Evolutionary conservation across 2,888 invertebrate species (phyloP).

Genomic region (Drosophila parthenogenetica): DNA sequence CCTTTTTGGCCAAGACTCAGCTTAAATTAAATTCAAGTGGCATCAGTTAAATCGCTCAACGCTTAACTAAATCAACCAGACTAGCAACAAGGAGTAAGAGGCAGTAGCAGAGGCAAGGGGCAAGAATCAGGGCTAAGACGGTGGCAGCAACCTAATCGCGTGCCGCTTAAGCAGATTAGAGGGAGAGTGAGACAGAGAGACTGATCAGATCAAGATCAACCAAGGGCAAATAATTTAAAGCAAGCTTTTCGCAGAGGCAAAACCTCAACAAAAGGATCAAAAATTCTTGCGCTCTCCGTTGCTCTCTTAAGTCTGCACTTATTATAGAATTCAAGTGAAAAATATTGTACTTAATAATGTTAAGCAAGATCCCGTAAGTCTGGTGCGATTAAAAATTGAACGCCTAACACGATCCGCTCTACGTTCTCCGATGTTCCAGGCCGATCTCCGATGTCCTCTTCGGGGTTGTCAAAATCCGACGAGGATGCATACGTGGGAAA

Average conservation of each 20-base stretch:
- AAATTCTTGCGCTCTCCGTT: constrained; percentile 5
- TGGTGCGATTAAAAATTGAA: constrained; percentile 72
- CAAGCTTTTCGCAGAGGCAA: constrained; percentile 71
- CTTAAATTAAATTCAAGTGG: constrained; percentile 72
- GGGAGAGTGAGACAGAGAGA: constrained; percentile 11
- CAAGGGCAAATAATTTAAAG: constrained; percentile 65
- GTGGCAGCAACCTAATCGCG: constrained; percentile 56
- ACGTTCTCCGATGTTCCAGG: background rate
- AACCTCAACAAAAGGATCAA: constrained; percentile 60
- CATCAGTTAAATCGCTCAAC: constrained; percentile 55
- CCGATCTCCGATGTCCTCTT: constrained; percentile 17
- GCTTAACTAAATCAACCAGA: constrained; percentile 39
- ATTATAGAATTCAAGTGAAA: constrained; percentile 64
- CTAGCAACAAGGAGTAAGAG: constrained; percentile 1
- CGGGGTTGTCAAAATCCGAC: constrained; percentile 36
- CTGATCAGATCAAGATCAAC: constrained; percentile 47
- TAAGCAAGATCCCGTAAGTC: constrained; percentile 78
- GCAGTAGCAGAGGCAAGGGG: constrained; percentile 7
- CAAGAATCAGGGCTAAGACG: background rate
- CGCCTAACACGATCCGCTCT: constrained; percentile 47
- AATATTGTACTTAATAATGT: constrained; percentile 70
- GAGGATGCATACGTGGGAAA: constrained; percentile 44
- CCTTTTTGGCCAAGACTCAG: constrained; percentile 52
- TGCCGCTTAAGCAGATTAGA: constrained; percentile 72
- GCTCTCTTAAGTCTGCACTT: constrained; percentile 1